These are phyloP conservation scores for Laterallus jamaicensis DNA, from an alignment of 2,113 vertebrate genomes.

Conservation along the genomic window DNA sequence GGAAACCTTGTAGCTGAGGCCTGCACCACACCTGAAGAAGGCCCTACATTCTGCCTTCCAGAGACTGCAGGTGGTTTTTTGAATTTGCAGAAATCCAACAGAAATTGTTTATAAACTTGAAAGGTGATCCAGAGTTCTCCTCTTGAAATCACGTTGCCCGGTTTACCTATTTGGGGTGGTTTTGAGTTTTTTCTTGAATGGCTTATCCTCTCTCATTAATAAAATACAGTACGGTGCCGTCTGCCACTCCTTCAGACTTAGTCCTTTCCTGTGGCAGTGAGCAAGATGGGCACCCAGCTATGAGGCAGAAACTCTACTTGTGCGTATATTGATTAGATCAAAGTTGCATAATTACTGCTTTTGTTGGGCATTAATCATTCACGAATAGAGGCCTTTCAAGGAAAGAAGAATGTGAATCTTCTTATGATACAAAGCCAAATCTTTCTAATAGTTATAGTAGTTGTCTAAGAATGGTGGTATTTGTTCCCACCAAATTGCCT, in stretches of 20 bases:
- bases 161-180: neutral
- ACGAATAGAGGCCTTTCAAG: slow-evolving; percentile 56
- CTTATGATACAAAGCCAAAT: slow-evolving; percentile 40
- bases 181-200: neutral
- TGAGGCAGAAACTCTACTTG: slow-evolving; percentile 3
- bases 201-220: neutral
- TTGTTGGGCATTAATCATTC: slow-evolving; percentile 47
- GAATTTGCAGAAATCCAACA: neutral
- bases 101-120: neutral
- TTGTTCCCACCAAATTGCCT: neutral
- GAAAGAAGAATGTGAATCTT: slow-evolving; percentile 35
- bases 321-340: neutral
- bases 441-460: slow-evolving; percentile 10
- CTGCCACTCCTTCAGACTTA: neutral
- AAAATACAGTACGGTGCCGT: neutral
- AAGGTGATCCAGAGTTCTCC: neutral
- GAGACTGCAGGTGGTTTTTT: neutral
- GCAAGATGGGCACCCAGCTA: neutral
- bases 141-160: neutral
- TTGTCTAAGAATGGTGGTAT: slow-evolving; percentile 4
- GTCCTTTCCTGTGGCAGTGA: neutral
- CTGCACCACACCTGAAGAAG: neutral
- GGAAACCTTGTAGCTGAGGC: neutral
- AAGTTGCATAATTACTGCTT: slow-evolving; percentile 52
- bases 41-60: neutral